Base-by-base conservation (phyloP, 1,140 invertebrate species). In the Diachasmimorpha longicaudata region DNA sequence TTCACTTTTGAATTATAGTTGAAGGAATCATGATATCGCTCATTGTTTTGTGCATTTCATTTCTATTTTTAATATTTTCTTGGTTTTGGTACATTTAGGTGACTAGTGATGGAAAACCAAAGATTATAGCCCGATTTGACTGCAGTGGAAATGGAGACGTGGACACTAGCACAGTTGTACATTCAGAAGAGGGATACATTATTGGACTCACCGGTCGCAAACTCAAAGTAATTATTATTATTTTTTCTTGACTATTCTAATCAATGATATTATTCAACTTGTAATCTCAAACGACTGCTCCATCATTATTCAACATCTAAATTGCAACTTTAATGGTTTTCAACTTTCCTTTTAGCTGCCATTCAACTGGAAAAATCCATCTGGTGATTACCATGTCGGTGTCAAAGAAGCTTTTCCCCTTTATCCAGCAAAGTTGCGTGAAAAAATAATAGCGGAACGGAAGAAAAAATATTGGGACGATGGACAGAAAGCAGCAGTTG, bases 121-220 rank as follows among this genome's bases (percentile, higher is more conserved):
- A 99, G 91, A 93, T 99, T 55, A 94, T 99, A 82, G 97, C 99
- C 85, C 92, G 98, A 66, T 95, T 96, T 85, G 98, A 99, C 90
- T 97, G 96, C 78, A 97, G 95, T 83, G 98, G 98, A 67, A 95
- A 96, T 84, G 98, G 97, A 25, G 97, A 99, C 91, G 95, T 98
- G 44, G 94, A 96, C 84, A 97, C 95, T n/a, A 94, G 92, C 31
- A 95, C 93, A 70, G 91, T 97, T 83, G 94, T 97, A 5, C 92
- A 94, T 82, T 91, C 92, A 4, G 92, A 88, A 72, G 93, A 96
- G 83, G 95, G 95, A 23, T 89, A 89, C 77, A 93, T 99, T 69
- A 94, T 91, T 80, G 97, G 97, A 44, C 82, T 98, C 9, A 96
- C 95, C 80, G 97, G 97, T 66, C 91, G 96, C 76, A 95, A 93